phyloP scores from a whole-genome alignment of 2,113 vertebrate species.

The Geothlypis trichas region DNA sequence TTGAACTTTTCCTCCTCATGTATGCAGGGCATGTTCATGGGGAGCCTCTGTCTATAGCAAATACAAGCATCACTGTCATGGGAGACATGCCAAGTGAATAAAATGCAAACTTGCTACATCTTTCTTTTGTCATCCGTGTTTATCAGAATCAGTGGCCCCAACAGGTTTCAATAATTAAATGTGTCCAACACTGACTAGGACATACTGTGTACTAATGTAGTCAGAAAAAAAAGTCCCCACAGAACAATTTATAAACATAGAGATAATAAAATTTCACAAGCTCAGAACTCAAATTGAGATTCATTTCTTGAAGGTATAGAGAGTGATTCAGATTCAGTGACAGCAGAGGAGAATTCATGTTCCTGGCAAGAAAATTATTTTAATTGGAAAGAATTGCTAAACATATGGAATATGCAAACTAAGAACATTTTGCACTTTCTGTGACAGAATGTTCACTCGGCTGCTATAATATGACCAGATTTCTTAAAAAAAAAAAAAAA shows the following conservation, averaged over 20 bases:
- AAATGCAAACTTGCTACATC: not conserved
- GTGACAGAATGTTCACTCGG: slow-evolving; percentile 28
- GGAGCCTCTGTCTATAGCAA: not conserved
- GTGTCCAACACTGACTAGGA: slow-evolving; percentile 4
- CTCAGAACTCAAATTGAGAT: not conserved
- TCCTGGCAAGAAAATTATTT: slow-evolving; percentile 26
- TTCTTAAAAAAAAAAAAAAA: not conserved
- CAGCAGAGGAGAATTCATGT: not conserved
- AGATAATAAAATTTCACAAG: not conserved
- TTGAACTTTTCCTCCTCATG: not conserved
- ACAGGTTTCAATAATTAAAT: slow-evolving; percentile 30
- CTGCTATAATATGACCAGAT: slow-evolving; percentile 27
- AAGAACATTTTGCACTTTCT: slow-evolving; percentile 47
- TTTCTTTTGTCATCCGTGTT: not conserved
- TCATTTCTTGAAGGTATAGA: not conserved
- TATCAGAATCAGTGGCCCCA: not conserved
- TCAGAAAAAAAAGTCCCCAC: not conserved
- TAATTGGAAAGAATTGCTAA: slow-evolving; percentile 5
- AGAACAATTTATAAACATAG: not conserved
- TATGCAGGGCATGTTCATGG: not conserved
- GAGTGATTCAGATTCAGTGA: not conserved
- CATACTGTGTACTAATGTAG: not conserved
- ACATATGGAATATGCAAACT: slow-evolving; percentile 9
- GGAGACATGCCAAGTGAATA: not conserved
- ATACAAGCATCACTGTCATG: not conserved